A percentile compares a stretch with the other conserved stretches of the same genome.
Evolutionary conservation across 2,113 vertebrate genomes (phyloP).

Genomic region (Nibea coibor): DNA sequence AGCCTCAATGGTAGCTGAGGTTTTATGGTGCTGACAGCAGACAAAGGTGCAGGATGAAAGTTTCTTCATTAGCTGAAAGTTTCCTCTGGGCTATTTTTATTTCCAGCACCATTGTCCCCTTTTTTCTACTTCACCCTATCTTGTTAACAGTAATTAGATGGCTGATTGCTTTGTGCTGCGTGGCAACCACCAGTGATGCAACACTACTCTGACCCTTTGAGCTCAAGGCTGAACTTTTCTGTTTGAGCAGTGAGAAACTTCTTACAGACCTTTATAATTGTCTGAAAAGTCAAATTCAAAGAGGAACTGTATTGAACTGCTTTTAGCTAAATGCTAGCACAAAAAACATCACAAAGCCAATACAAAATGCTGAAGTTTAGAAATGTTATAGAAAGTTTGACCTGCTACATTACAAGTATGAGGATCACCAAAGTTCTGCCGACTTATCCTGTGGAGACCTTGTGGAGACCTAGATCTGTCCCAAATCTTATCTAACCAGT

Average conservation of each 20-base stretch:
- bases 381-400: background rate
- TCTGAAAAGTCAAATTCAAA: background rate
- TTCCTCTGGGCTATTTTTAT: background rate
- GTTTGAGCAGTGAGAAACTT: background rate
- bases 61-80: conserved; percentile 2
- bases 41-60: background rate
- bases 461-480: background rate
- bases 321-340: background rate
- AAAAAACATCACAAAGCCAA: background rate
- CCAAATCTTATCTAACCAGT: background rate
- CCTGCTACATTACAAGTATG: background rate
- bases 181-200: conserved; percentile 9
- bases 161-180: conserved; percentile 9
- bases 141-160: background rate
- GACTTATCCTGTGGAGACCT: background rate
- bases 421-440: background rate
- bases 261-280: background rate
- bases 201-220: background rate
- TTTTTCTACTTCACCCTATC: background rate
- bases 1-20: background rate
- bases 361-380: background rate
- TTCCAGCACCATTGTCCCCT: background rate
- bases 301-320: background rate
- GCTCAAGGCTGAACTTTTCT: background rate
- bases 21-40: background rate